Evolutionary conservation across 2,888 invertebrate species (phyloP).

Genomic region (Prenolepis imparis): DNA sequence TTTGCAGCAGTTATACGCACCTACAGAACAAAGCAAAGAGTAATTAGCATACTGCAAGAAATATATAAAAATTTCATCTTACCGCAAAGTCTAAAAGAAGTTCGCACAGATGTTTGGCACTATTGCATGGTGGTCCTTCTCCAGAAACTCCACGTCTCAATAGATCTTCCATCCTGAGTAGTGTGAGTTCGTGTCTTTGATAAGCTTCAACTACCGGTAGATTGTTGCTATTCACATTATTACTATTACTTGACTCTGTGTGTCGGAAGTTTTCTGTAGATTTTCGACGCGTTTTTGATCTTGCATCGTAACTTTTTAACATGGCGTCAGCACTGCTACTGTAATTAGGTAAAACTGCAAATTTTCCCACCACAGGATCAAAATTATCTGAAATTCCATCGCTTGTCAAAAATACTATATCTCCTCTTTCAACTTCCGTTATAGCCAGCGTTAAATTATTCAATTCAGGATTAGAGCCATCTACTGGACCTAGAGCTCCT

Average conservation of each 20-base stretch:
- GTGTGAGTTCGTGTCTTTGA: conserved; percentile 92
- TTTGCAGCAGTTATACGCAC: conserved; percentile 92
- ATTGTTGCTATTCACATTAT: conserved; percentile 83
- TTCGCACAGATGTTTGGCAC: conserved; percentile 90
- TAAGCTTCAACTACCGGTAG: conserved; percentile 91
- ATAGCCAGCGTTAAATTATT: conserved; percentile 95
- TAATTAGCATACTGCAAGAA: conserved; percentile 18
- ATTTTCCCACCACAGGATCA: conserved; percentile 96
- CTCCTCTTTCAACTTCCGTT: conserved; percentile 92
- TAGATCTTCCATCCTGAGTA: conserved; percentile 92
- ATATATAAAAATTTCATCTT: conserved; percentile 77
- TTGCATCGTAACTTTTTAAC: conserved; percentile 72
- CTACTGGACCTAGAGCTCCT: conserved; percentile 95
- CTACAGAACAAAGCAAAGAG: conserved; percentile 66
- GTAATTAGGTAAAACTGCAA: conserved; percentile 88
- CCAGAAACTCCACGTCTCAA: conserved; percentile 90
- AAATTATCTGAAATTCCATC: conserved; percentile 97
- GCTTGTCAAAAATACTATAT: conserved; percentile 95
- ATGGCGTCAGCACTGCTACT: conserved; percentile 67
- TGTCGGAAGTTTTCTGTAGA: conserved; percentile 78
- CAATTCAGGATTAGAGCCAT: conserved; percentile 94
- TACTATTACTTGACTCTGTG: conserved; percentile 73
- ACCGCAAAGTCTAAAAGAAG: conserved; percentile 93
- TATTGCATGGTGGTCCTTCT: conserved; percentile 88
- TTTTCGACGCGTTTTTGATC: conserved; percentile 77